Base-by-base conservation (phyloP, 2,113 vertebrate species). In the Corynorhinus townsendii region DNA sequence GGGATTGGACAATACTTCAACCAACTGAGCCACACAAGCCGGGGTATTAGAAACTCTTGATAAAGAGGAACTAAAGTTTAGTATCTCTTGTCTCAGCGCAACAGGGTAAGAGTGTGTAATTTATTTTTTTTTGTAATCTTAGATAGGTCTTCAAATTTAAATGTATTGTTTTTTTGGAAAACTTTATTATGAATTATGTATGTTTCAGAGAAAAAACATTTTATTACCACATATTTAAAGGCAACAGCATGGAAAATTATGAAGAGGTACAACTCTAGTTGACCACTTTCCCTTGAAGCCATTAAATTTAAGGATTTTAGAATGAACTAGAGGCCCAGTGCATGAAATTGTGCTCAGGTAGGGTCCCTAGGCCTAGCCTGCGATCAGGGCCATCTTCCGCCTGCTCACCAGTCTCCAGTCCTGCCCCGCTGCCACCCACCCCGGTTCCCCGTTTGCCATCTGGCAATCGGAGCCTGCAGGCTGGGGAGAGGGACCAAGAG, bases 171-270 rank as follows among this genome's bases (percentile, higher is more conserved):
- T 94, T 40, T 94, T 89, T 49, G 22, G 12, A n/a, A 28, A 90
- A 47, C 86, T 79, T 82, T 10, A 35, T 20, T 59, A 22, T 88
- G 11, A 93, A 77, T 95, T 93, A 56, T 35, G 4, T 24, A 2
- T 72, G 35, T 77, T 89, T 90, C 19, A 64, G 38, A 40, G 33
- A 8, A 89, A 73, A 90, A 82, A 73, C 8, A 89, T 68, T 80
- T 93, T 84, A 11, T 88, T 33, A 73, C 24, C 35, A 94, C 14
- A 33, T 81, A 35, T 72, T 87, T 84, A 93, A 93, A 93, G 62
- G 30, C 3, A 69, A 38, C 56, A 47, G 33, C 54, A 40, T 54
- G n/a, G 54, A 68, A 90, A 77, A 72, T 69, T 64, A 54, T 86
- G 47, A 89, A 73, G n/a, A 84, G 64, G 7, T 56, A 49, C 43